phyloP scores from a whole-genome alignment of 2,113 vertebrate genomes.

The Onychostruthus taczanowskii region DNA sequence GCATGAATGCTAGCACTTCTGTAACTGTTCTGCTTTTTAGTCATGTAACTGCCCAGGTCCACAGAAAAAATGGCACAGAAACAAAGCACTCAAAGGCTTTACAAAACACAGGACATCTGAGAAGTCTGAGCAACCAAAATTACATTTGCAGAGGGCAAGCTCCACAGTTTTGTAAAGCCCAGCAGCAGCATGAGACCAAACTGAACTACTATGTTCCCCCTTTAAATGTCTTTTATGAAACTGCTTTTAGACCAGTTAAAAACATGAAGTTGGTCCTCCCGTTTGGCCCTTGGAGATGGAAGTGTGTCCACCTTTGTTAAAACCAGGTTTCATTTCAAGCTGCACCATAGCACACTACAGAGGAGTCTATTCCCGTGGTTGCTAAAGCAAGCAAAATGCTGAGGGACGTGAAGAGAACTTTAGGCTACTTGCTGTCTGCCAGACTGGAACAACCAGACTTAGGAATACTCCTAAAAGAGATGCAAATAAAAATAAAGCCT shows the following conservation, averaged over 20 bases:
- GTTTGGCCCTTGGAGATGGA: accelerated
- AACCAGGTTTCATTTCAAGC: background rate
- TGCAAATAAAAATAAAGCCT: background rate
- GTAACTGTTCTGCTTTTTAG: background rate
- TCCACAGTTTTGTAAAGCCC: background rate
- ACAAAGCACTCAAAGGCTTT: background rate
- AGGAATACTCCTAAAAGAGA: background rate
- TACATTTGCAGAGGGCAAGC: background rate
- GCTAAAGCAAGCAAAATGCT: background rate
- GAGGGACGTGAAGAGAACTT: background rate
- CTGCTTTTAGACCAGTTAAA: background rate
- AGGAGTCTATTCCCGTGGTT: background rate
- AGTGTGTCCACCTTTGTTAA: background rate
- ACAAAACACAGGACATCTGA: background rate
- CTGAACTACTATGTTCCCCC: background rate
- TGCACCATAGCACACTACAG: background rate
- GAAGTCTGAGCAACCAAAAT: background rate
- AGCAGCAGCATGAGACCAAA: background rate
- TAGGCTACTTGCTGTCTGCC: background rate
- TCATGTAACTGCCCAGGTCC: background rate
- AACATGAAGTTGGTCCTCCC: background rate
- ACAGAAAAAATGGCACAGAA: background rate
- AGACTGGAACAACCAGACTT: background rate
- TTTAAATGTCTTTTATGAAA: background rate
- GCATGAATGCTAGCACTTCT: background rate